Evolutionary conservation across 2,888 invertebrate genomes (phyloP), one percentile per base, ranked within the genome.

Genomic region (Trissolcus japonicus): DNA sequence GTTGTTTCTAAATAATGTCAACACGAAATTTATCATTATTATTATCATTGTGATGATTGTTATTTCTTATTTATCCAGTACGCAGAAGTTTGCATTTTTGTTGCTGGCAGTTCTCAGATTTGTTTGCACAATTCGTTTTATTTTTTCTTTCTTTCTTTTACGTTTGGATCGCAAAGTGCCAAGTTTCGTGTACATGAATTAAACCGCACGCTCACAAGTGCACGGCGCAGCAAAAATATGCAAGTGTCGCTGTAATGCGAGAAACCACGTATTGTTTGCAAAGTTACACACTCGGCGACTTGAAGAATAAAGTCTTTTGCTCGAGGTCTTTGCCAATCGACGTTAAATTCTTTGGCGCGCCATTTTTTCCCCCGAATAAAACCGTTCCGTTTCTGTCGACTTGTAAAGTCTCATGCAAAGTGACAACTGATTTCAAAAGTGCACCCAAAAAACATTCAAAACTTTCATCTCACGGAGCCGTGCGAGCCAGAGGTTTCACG

Each of bases 211-310:
- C 41, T 13, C 41, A 41, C 41, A 41, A 41, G 41, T 41, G 62
- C 48, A 55, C 59, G 21, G 21, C 21, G 21, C 21, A 69, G 60
- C 41, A 50, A 65, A 76, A 76, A 76, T 76, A 65, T 76, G 75
- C 68, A 76, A 76, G 65, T 69, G 65, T 76, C 75, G 75, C 68
- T 63, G 68, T 59, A 75, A 74, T 69, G 75, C 75, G 68, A 68
- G 69, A 75, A 75, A 75, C 68, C 63, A 60, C 54, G 63, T 65
- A 65, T 63, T 68, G 75, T 75, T 75, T 75, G 75, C 68, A 75
- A 35, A 68, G 68, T 69, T 68, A 69, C 63, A 69, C 63, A 57
- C 63, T 65, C 69, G 63, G 54, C 75, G 62, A 55, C n/a, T 76
- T 65, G 25, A 65, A 76, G 69, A 35, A 35, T 35, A 1, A 35